Base-by-base conservation (phyloP, 1,140 invertebrate species). In the Drosophila ananassae region DNA sequence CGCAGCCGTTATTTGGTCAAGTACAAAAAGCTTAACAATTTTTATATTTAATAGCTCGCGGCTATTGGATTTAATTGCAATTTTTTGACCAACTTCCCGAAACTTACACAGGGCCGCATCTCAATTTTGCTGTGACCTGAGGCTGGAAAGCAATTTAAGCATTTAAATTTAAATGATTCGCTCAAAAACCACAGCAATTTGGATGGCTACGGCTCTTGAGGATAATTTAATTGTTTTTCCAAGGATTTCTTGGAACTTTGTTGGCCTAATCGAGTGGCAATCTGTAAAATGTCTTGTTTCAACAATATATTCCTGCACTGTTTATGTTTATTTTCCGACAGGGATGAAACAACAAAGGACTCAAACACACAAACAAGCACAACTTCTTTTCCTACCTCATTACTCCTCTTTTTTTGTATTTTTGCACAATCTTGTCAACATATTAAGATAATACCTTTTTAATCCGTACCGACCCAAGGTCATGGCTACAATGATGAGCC, bases 361-460 rank as follows among this genome's bases (percentile, higher is more conserved):
- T 12, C 32, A 47, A 37, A 39, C 37, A 52, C 54, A 53, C 54
- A 32, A 25, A n/a, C 13, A 17, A 17, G 46, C 32, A 56, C 12
- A 37, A 37, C 34, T 37, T 24, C 10, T 3, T 17, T 52, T 34
- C 10, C n/a, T 24, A 17, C 12, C 25, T 32, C 7, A 24, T 17
- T 48, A 47, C 30, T 22, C 24, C 24, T 13, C 12, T 2, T 50
- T 46, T 13, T 63, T 47, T 51, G 55, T 39, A 37, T 61, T 63
- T 60, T 55, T 69, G 78, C 83, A 73, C 78, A 83, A 83, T 87
- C 82, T 87, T 87, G 82, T 87, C 82, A 87, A 87, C 82, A 87
- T 87, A 89, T 89, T 82, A 89, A 87, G 82, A 89, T 87, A 87
- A 87, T 87, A 80, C 72, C 63, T 81, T 83, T 89, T 87, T 89